phyloP scores from a whole-genome alignment of 2,888 invertebrate species.

The Agelastica alni region DNA sequence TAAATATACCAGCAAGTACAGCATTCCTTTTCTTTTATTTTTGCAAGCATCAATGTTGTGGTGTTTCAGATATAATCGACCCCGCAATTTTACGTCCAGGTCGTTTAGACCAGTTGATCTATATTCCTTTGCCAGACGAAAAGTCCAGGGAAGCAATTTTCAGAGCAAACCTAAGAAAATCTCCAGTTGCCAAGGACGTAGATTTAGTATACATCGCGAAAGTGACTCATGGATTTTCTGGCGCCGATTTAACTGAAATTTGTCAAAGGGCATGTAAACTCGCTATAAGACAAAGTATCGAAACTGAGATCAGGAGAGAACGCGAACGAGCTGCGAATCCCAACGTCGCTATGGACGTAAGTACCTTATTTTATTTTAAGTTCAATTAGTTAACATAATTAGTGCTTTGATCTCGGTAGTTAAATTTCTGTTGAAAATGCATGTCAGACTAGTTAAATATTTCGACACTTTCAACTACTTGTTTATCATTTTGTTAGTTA shows the following conservation, averaged over 20 bases:
- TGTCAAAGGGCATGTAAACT: conserved; percentile 99
- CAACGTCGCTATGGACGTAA: conserved; percentile 79
- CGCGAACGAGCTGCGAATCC: conserved; percentile 80
- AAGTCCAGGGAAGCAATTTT: conserved; percentile 96
- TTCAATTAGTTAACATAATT: too few species aligned
- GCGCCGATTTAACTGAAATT: conserved; percentile 98
- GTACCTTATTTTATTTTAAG: too few species aligned
- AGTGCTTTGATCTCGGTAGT: too few species aligned
- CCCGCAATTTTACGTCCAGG: conserved; percentile 98
- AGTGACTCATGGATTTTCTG: conserved; percentile 95
- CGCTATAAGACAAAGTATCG: conserved; percentile 97
- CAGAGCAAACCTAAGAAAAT: conserved; percentile 93
- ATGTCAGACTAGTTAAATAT: too few species aligned
- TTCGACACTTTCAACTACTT: too few species aligned
- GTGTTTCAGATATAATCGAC: conserved; percentile 95
- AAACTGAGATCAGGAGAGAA: conserved; percentile 91
- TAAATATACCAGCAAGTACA: too few species aligned
- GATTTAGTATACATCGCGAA: conserved; percentile 87
- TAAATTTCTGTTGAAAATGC: too few species aligned
- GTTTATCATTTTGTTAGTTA: too few species aligned
- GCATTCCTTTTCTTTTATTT: too few species aligned
- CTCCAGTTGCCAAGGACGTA: conserved; percentile 93
- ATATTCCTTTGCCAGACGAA: conserved; percentile 99
- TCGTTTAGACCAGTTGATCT: conserved; percentile 97
- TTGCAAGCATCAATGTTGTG: too few species aligned